Evolutionary conservation across 1,140 invertebrate species (phyloP), one percentile per base, ranked within the genome.

Genomic region (Chrysomallon squamiferum): DNA sequence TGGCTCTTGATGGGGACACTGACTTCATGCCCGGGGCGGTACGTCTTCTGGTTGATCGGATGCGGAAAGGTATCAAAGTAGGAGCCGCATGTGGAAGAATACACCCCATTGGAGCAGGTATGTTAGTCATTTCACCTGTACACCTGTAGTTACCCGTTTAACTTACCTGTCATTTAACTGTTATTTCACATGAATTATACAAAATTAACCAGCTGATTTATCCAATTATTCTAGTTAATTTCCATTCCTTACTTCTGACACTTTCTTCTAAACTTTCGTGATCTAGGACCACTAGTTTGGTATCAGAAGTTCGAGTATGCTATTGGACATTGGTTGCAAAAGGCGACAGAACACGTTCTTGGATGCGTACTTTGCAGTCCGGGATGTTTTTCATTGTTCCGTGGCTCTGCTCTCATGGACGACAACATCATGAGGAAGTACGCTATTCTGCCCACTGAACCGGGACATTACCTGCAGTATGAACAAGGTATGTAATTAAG

Each of bases 271-370:
- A 5, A 7, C 15, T 15, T 38, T 38, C 35, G 5, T 68, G 65
- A 64, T 35, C 9, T 65, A 85, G 87, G 88, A 49, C 86, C 87
- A 1, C 88, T 89, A 85, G 86, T 88, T 1, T 90, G 89, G 89
- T 90, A 90, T 71, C 89, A 90, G 76, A 90, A 88, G 69, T 90
- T 90, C 77, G 89, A 90, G 71, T 90, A 90, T 74, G 89, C 90
- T 2, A 86, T 90, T 50, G 89, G 89, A 27, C 89, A 90, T 86
- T 90, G 89, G 89, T 80, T 90, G 4, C 90, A 90, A 81, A 90
- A 90, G 73, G 87, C 89, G 5, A 89, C 89, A 15, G 89, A 90
- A 71, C 89, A 90, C 71, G 87, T 90, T 75, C 86, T 90, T 64
- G 89, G 89, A 9, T 90, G 89, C 78, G 89, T 90, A 1, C 86